A percentile compares a stretch with the other conserved stretches of the same genome.
Evolutionary conservation across 1,140 invertebrate species (phyloP).

Genomic region (Saxidomus purpurata): DNA sequence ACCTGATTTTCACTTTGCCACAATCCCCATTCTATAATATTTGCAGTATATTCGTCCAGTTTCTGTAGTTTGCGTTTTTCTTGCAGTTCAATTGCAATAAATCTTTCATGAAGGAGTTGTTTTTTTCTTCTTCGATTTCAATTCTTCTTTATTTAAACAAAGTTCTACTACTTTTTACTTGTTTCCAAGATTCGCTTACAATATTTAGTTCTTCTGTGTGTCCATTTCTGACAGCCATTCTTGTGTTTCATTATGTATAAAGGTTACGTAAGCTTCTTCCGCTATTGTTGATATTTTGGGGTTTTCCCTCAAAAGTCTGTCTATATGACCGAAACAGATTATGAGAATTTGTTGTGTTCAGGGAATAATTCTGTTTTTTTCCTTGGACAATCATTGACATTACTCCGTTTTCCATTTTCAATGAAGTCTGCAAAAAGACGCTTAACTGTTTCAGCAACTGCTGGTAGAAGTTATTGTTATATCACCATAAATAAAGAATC

Average conservation of each 20-base stretch:
- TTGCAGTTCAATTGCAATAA: conserved; percentile 19
- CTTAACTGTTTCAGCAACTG: not conserved
- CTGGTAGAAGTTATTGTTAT: not conserved
- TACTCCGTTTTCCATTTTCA: conserved; percentile 4
- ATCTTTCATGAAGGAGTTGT: not conserved
- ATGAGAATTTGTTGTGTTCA: conserved; percentile 47
- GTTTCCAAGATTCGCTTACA: not conserved
- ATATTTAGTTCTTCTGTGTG: conserved; percentile 1
- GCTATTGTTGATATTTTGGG: conserved; percentile 35
- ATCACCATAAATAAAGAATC: not conserved
- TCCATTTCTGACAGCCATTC: conserved; percentile 4
- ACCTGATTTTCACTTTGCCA: conserved; percentile 20
- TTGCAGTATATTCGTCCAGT: conserved; percentile 12
- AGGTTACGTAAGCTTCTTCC: conserved; percentile 30
- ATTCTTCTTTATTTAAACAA: conserved; percentile 41
- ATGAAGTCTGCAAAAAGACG: conserved; percentile 33
- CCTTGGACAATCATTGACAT: not conserved
- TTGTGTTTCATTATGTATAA: conserved; percentile 45
- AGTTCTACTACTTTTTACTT: conserved; percentile 28
- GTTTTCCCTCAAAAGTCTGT: conserved; percentile 36
- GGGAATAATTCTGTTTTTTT: conserved; percentile 6
- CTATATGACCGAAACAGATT: conserved; percentile 41
- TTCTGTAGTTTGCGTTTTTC: not conserved
- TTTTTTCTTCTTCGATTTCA: conserved; percentile 15
- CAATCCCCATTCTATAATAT: conserved; percentile 24